A percentile compares a stretch with the other conserved stretches of the same genome.
Evolutionary conservation across 2,797 vertebrate genomes (phyloP).

Genomic region (Anas acuta): DNA sequence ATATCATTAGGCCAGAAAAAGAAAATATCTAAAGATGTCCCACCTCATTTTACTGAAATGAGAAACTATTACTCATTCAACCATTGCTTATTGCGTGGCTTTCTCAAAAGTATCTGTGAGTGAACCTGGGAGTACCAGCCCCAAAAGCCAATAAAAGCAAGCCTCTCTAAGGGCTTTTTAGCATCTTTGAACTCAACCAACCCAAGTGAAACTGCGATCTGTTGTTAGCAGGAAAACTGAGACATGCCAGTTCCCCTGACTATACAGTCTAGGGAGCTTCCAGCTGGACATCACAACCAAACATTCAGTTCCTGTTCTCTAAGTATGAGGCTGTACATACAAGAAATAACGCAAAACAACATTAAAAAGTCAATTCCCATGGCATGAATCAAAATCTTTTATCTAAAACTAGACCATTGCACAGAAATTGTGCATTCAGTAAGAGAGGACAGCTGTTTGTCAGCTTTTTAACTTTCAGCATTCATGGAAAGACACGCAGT

Average conservation of each 20-base stretch:
- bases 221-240: neutral
- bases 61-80: neutral
- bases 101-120: neutral
- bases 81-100: neutral
- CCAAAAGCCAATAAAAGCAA: neutral
- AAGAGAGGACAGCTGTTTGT: neutral
- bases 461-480: neutral
- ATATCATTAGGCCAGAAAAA: neutral
- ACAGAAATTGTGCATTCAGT: neutral
- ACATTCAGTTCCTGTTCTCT: neutral
- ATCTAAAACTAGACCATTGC: neutral
- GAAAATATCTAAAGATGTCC: neutral
- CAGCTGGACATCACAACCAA: neutral
- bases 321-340: neutral
- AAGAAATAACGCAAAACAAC: neutral
- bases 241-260: neutral
- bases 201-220: neutral
- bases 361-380: neutral
- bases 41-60: neutral
- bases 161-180: neutral
- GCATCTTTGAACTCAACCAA: neutral
- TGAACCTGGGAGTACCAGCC: neutral
- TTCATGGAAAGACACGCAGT: neutral
- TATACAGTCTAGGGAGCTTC: neutral
- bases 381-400: neutral